Evolutionary conservation across 2,888 invertebrate species (phyloP), one percentile per base, ranked within the genome.

Genomic region (Noctua pronuba): DNA sequence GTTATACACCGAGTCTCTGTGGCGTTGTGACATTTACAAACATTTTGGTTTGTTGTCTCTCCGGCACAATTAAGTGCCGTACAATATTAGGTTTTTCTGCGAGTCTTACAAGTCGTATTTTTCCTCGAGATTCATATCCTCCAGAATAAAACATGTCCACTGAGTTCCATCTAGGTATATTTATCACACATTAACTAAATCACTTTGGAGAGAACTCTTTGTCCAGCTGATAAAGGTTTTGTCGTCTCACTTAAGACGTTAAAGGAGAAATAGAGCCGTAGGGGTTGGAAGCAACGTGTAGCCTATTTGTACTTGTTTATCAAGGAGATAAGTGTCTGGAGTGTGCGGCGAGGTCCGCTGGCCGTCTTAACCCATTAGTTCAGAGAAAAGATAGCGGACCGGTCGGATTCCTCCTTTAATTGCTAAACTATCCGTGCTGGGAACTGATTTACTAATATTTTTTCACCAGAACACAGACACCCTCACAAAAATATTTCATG

Each of bases 281-380:
- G 90, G 93, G 94, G 94, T 94, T 94, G 92, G 92, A 92, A 93
- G 92, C 91, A 93, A 92, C 92, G 92, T 94, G 94, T 95, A 92
- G 93, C 93, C 94, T 93, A 96, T 96, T 96, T 95, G 95, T 95
- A 94, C 93, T 95, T 94, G 94, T 96, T 96, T 96, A 96, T 96
- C 95, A 92, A 91, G 89, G 88, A 95, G 95, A 95, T 95, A 95
- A 95, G 94, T 93, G 92, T 92, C 91, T 90, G 91, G 90, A 93
- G 92, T 93, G 93, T 91, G 91, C 92, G 91, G 90, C 92, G 91
- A 91, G 91, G 91, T 88, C 91, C 91, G 88, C 88, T 92, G 91
- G 91, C 91, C 92, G 92, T 92, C 93, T 93, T 91, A 91, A 93
- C 94, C 95, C 95, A 95, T 95, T 95, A 96, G 94, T 94, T 93